Conservation (phyloP, 2,113 vertebrate species). For the Sarotherodon lohbergeri region DNA sequence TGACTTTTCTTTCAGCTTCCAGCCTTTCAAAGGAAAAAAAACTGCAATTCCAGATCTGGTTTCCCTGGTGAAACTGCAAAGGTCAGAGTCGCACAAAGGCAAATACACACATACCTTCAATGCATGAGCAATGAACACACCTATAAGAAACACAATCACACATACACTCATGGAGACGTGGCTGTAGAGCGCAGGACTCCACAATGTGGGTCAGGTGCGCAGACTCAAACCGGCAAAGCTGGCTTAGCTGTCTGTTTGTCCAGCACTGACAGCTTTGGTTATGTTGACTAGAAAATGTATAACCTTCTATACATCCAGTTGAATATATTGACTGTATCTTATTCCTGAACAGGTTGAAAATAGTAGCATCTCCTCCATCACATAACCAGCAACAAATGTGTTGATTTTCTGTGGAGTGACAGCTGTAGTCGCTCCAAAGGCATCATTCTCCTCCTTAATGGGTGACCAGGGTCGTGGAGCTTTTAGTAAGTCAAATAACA, state of each 20-base stretch:
- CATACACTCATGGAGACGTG: neutral
- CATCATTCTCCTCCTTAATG: neutral
- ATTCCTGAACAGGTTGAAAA: neutral
- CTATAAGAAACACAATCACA: neutral
- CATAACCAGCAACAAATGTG: neutral
- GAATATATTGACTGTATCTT: neutral
- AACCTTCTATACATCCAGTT: neutral
- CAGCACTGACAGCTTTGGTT: neutral
- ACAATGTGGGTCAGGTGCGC: neutral
- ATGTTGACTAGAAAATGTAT: neutral
- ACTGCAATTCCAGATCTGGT: neutral
- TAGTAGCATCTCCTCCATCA: neutral
- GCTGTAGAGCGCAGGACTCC: neutral
- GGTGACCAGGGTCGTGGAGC: neutral
- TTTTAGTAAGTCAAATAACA: neutral
- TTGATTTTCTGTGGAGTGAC: neutral
- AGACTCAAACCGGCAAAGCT: neutral
- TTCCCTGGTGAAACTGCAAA: conserved; percentile 24
- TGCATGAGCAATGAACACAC: neutral
- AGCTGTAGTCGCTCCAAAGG: neutral
- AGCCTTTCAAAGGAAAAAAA: conserved; percentile 13
- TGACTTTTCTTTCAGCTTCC: conserved; percentile 16
- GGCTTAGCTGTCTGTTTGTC: neutral
- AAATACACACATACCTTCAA: neutral
- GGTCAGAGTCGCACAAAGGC: conserved; percentile 30